Evolutionary conservation across 2,888 invertebrate genomes (phyloP), one percentile per base, ranked within the genome.

Genomic region (Dasypolia templi): DNA sequence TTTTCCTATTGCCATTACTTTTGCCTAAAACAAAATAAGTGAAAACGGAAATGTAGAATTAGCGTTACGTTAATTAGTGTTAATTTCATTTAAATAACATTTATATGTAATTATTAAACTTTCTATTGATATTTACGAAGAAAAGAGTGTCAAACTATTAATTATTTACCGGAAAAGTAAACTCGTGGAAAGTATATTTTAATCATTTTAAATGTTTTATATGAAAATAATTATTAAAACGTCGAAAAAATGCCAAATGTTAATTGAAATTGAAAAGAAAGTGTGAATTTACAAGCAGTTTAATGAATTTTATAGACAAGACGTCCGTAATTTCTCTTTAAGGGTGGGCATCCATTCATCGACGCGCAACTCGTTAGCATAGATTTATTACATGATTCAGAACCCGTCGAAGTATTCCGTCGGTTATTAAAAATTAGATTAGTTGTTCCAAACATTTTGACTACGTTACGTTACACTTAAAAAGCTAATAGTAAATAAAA

Each of bases 31-130:
- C n/a, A 42, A 35, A 59, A 35, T 81, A 32, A 49, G 19, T 64
- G 32, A 7, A 46, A 55, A 49, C 72, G 83, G 83, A 79, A 82
- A 61, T 56, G 39, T 22, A 44, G 6, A 82, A 82, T 82, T 77
- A 82, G 69, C 12, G 14, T 63, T 68, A 49, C 59, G 64, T 62
- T 29, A 78, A 82, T 79, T 82, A 35, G n/a, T 53, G 53, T 53
- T 39, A 71, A 63, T 63, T 58, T 53, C 49, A 67, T 77, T 64
- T 39, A 39, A 79, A 69, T 68, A 63, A 67, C 39, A 67, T 22
- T 29, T 63, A 19, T 22, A 26, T 22, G 2, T 44, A n/a, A 55
- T 78, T 42, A 77, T 59, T 49, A 44, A 5, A 70, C 78, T 77
- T 82, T 78, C 79, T 69, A 65, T 0, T 39, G 14, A 65, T 44